Evolutionary conservation across 37 sponge, comb jelly and placozoan genomes (phyloP).

Genomic region (Halichondria panicea): DNA sequence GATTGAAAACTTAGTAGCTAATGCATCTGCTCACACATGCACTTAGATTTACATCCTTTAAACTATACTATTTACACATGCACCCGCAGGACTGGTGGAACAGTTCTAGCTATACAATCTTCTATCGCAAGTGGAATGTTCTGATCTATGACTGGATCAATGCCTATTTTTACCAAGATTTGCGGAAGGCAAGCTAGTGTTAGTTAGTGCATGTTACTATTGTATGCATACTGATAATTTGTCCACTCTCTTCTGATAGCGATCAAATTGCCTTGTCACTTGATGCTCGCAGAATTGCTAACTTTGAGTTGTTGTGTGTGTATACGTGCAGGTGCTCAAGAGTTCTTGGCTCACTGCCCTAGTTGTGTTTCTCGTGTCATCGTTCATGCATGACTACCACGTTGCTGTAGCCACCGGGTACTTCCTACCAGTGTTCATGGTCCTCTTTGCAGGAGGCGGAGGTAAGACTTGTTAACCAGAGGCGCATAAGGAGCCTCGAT

Average conservation of each 20-base stretch:
- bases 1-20: not conserved
- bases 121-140: slow-evolving; percentile 81
- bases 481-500: no score
- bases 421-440: slow-evolving; percentile 53
- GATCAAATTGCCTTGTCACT: not conserved
- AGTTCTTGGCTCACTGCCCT: slow-evolving; percentile 19
- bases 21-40: not conserved
- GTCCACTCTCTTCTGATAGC: not conserved
- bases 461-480: not conserved
- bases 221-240: not conserved
- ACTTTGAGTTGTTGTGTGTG: no score
- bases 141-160: slow-evolving; percentile 73
- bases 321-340: slow-evolving; percentile 1
- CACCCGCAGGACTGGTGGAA: slow-evolving; percentile 79
- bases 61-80: not conserved
- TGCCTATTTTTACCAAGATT: slow-evolving; percentile 63
- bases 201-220: not conserved
- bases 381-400: slow-evolving; percentile 77
- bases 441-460: slow-evolving; percentile 40
- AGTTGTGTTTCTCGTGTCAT: slow-evolving; percentile 50
- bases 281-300: no score
- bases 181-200: slow-evolving; percentile 31
- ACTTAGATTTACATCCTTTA: slow-evolving; percentile 2
- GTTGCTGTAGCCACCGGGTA: slow-evolving; percentile 45
- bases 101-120: slow-evolving; percentile 25